Evolutionary conservation across 2,888 invertebrate genomes (phyloP), one percentile per base, ranked within the genome.

Genomic region (Caenorhabditis sinica): DNA sequence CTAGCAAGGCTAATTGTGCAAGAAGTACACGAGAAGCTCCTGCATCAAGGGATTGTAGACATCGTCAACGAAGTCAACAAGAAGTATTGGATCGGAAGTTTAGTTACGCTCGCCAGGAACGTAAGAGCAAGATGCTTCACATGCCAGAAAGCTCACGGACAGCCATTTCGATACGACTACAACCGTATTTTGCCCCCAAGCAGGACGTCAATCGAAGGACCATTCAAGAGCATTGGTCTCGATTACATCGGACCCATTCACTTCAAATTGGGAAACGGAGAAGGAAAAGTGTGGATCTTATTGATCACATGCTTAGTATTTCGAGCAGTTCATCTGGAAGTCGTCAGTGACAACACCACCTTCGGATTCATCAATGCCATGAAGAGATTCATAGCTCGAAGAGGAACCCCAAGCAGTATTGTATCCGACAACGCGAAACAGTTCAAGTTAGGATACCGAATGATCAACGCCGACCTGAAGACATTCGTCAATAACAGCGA

Each of bases 401-500:
- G 92, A 36, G 92, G 93, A 8, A 76, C 91, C 30, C 93, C 93
- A 0, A 69, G 28, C 2, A 66, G 81, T 0, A 90, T 89, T 23
- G 9, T 69, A 0, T 90, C 90, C 25, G 93, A 94, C 69, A 93
- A 93, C 77, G 93, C 93, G 0, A 91, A 91, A 0, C 93, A 93
- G 81, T 93, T 94, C 83, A 88, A 90, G 1, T 23, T 56, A 15
- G 56, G 25, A 13, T 56, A 28, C 56, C 1, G 3, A 20, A 25
- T 56, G 2, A 28, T 56, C 33, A 61, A 61, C 20, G n/a, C 9
- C 2, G 61, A 61, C 23, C 33, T 61, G 4, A 33, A 36, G 28
- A 56, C 56, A 20, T 1, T 40, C 1, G 61, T 36, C 36, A 17
- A 33, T 36, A 13, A 33, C 6, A 61, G 61, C 15, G n/a, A n/a